Evolutionary conservation across 2,888 invertebrate species (phyloP).

Genomic region (Mongoloraphidia duomilia): DNA sequence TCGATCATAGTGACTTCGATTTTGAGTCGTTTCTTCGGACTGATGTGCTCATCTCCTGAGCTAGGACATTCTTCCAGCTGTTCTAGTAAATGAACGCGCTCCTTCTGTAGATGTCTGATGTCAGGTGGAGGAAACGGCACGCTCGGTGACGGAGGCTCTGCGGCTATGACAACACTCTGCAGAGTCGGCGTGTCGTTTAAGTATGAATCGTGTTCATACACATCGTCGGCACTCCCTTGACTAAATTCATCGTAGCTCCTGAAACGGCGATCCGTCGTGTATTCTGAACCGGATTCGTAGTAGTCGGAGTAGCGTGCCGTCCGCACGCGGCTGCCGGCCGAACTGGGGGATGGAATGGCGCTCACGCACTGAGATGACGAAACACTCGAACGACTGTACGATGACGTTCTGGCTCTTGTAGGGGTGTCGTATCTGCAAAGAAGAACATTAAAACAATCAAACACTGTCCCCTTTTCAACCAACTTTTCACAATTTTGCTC

Average conservation of each 20-base stretch:
- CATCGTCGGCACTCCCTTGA: constrained; percentile 53
- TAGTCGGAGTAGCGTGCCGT: constrained; percentile 31
- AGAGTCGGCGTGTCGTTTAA: constrained; percentile 24
- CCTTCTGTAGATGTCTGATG: constrained; percentile 53
- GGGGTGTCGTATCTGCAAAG: constrained; percentile 41
- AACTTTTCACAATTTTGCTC: too few relatives aligned
- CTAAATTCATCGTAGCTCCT: constrained; percentile 61
- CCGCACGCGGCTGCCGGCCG: constrained; percentile 35
- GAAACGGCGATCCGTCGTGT: constrained; percentile 37
- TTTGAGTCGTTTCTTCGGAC: constrained; percentile 51
- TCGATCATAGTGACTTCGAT: constrained; percentile 33
- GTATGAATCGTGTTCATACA: constrained; percentile 28
- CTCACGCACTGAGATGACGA: constrained; percentile 29
- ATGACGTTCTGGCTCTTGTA: constrained; percentile 38
- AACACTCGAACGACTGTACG: constrained; percentile 33
- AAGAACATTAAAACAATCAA: background rate
- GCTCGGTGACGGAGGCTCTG: constrained; percentile 29
- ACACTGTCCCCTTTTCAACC: too few relatives aligned
- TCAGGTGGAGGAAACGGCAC: constrained; percentile 35
- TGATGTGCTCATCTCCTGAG: constrained; percentile 51
- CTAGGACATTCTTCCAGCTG: constrained; percentile 57
- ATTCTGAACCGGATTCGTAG: constrained; percentile 34
- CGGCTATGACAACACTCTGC: constrained; percentile 39
- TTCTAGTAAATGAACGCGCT: constrained; percentile 52
- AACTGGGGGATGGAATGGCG: constrained; percentile 37